Evolutionary conservation across 1,140 invertebrate species (phyloP), one percentile per base, ranked within the genome.

Genomic region (Gonioctena quinquepunctata): DNA sequence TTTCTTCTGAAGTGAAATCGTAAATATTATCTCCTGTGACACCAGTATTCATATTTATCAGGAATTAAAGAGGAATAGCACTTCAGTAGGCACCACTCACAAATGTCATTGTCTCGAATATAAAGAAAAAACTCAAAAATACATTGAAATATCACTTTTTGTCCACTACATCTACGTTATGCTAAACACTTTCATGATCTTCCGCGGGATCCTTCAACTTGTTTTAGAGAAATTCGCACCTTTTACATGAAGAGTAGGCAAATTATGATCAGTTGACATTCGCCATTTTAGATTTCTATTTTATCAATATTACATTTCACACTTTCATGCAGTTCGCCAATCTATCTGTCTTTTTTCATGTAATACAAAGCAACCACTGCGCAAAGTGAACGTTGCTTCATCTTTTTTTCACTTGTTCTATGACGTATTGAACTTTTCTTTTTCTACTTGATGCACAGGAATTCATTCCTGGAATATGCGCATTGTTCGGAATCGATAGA

Each of bases 1-100:
- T 96, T 83, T 96, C 94, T 77, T 92, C 91, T 80, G 93, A 93
- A 80, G 91, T 89, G 84, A 96, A 96, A 85, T 96, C 93, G 85
- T 95, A 96, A 81, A 89, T 89, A 79, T 88, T 88, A 79, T 87
- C 87, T 84, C 71, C 76, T 49, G 76, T 72, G 42, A 76, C 76
- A 74, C 68, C 61, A 65, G 71, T 69, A 75, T 75, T 72, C 68
- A 75, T 72, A 75, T 75, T 75, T 72, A 27, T 42, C 16, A 5
- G 25, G 25, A 67, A 73, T 50, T 18, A 59, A 65, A 50, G 22
- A 28, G 11, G 62, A 62, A 56, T 26, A 65, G 27, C 69, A 71
- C 63, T 26, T 26, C 25, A 49, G 26, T 23, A 23, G 49, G 27
- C 21, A 54, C 21, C 28, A 67, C 52, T 42, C 66, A 67, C 48